Evolutionary conservation across 2,888 invertebrate genomes (phyloP), one percentile per base, ranked within the genome.

Genomic region (Buathra laborator): DNA sequence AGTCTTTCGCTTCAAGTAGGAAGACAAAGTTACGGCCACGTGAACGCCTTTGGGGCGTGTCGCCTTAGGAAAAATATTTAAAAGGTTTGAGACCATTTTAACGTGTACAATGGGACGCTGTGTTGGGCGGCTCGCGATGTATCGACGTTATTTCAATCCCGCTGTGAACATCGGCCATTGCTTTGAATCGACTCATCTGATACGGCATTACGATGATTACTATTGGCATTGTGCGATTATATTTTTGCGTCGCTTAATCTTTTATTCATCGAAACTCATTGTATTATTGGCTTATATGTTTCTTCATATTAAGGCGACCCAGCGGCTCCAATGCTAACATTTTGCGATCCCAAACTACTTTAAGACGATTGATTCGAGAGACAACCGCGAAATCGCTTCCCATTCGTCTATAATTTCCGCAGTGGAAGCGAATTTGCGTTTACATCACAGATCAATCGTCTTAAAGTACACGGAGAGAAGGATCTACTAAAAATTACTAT

Each of bases 111-210:
- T 43, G 44, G 29, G 44, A 72, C 51, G 19, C 12, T 32, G 59
- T 56, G 51, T 67, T 29, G 67, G 44, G 72, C 66, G 80, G 51
- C 64, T 64, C 78, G 16, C 59, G 16, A 12, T 44, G 80, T 78
- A 78, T 78, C 83, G 78, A 79, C 78, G 78, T 72, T 78, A 83
- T 78, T 83, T 83, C 56, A 74, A 78, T 83, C 78, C 83, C 32
- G 83, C 78, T 78, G 72, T 24, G 83, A 66, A 46, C 78, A 78
- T 78, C 83, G 78, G 72, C 83, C 74, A 44, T 78, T 67, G 59
- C 72, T 72, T 68, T 67, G 59, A 72, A 46, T 43, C 67, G 67
- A 72, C 68, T 83, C 78, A 68, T 83, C 56, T 24, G 56, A 37
- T 56, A 56, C 19, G 10, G 56, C 24, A 56, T 56, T 56, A 56